Conservation (phyloP, 2,888 invertebrate species). For the Ferdinandea cuprea region DNA sequence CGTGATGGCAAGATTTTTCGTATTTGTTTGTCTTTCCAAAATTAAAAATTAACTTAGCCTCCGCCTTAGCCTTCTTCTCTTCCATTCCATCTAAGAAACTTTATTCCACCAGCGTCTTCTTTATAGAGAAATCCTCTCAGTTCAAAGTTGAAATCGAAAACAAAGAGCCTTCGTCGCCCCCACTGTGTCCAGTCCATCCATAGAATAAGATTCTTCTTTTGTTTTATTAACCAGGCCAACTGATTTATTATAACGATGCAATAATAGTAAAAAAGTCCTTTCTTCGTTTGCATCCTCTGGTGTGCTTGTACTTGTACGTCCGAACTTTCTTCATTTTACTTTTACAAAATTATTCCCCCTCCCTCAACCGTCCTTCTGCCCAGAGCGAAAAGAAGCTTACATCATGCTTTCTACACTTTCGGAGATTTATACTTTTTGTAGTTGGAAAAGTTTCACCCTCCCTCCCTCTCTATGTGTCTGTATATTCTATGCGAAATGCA, state of each 20-base stretch:
- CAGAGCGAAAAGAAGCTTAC: conserved; percentile 33
- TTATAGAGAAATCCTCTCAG: too few relatives aligned
- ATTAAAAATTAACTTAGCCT: too few relatives aligned
- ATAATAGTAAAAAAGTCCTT: conserved; percentile 62
- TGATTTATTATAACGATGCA: conserved; percentile 67
- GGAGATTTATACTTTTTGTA: conserved; percentile 62
- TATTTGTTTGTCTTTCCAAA: too few relatives aligned
- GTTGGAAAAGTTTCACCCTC: conserved; percentile 62
- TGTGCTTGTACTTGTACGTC: conserved; percentile 52
- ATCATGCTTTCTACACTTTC: conserved; percentile 54
- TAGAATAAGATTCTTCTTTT: conserved; percentile 42
- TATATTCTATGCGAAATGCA: conserved; percentile 49
- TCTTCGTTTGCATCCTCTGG: conserved; percentile 48
- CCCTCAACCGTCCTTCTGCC: too few relatives aligned
- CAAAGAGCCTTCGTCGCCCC: not conserved
- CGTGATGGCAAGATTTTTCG: too few relatives aligned
- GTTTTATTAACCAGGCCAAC: conserved; percentile 56
- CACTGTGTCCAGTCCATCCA: not conserved
- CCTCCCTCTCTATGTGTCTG: not conserved
- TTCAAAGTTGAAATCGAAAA: not conserved
- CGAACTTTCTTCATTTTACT: conserved; percentile 65
- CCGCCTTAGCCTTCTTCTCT: too few relatives aligned
- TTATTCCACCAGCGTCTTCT: too few relatives aligned
- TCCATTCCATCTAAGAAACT: too few relatives aligned
- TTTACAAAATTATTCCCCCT: conserved; percentile 19